Base-by-base conservation (phyloP, 1,140 invertebrate species). In the Neoseiulus cucumeris region DNA sequence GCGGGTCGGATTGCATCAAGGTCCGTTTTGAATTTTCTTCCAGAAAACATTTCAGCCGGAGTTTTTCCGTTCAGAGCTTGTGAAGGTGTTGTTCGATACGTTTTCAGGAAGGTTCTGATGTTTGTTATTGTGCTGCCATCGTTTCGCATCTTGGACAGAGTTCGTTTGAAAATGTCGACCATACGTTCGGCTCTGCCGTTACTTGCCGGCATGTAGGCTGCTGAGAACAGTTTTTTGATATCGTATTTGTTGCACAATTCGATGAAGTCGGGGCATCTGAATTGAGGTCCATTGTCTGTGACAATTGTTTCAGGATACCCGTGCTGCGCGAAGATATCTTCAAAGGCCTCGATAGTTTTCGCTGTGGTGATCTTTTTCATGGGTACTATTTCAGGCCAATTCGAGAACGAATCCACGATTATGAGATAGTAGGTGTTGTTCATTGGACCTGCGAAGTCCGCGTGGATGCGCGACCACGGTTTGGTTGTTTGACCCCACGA, bases 381-480 rank as follows among this genome's bases (percentile, higher is more conserved):
- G 7, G 20, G 22, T 18, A 30, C 9, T 1, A 77, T 70, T 69
- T 78, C 74, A 22, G 73, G 68, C 73, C 74, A 79, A 39, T 74
- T 74, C 0, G 73, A 74, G 66, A 72, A 74, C 1, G 74, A 66
- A 71, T 79, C 79, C 0, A 75, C 70, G 2, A 76, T 66, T 25
- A 79, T 71, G 12, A 79, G 65, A 66, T 75, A 79, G 66, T 69
- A 72, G 64, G 72, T 67, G 1, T 69, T 70, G 42, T 71, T 45
- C 45, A 76, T 74, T 18, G 74, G 76, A 9, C 77, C 77, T 4
- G 75, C 75, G 69, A 77, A 79, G 68, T 80, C 80, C 0, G 77
- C 71, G 67, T 81, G 78, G 0, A 80, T 44, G 64, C 78, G 68
- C 20, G 73, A 68, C 75, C 77, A 80, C 1, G 74, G 76, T 51